A percentile compares a stretch with the other conserved stretches of the same genome.
These are phyloP conservation scores for Acipenser transmontanus DNA, from an alignment of 2,797 vertebrate genomes.

Conservation along the genomic window DNA sequence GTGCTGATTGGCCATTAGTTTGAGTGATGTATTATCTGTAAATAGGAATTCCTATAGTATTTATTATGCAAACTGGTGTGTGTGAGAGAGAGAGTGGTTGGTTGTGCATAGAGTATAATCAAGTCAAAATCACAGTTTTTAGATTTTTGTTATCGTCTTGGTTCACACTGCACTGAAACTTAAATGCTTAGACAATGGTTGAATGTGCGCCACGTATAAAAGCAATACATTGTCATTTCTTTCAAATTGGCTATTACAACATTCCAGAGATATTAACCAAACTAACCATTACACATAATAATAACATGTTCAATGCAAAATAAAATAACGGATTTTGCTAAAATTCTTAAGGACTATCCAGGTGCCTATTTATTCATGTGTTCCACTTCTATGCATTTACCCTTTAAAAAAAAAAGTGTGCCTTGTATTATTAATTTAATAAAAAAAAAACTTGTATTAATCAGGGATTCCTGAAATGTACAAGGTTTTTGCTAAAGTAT, in stretches of 20 bases:
- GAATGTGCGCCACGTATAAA: constrained; percentile 25
- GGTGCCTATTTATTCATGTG: constrained; percentile 34
- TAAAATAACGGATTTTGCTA: constrained; percentile 13
- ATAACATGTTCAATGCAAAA: no score
- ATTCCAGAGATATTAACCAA: constrained; percentile 75
- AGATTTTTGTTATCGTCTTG: constrained; percentile 6
- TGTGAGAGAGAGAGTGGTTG: background rate
- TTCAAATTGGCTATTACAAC: constrained; percentile 65
- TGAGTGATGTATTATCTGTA: constrained; percentile 25
- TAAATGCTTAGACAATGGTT: constrained; percentile 17
- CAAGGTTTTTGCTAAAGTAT: no score
- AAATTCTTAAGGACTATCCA: constrained; percentile 26
- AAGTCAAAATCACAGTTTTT: background rate
- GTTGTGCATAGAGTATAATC: background rate
- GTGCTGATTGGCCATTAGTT: constrained; percentile 18
- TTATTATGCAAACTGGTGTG: constrained; percentile 11
- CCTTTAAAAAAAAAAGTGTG: constrained; percentile 17
- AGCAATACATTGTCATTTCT: constrained; percentile 19
- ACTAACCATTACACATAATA: constrained; percentile 22
- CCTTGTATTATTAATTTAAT: constrained; percentile 22
- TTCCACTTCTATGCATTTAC: constrained; percentile 26
- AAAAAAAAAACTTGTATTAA: no score
- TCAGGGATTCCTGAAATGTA: no score
- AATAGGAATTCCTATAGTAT: constrained; percentile 20
- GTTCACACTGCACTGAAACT: constrained; percentile 25